Base-by-base conservation (phyloP, 2,888 invertebrate genomes). In the Tachystola acroxantha region DNA sequence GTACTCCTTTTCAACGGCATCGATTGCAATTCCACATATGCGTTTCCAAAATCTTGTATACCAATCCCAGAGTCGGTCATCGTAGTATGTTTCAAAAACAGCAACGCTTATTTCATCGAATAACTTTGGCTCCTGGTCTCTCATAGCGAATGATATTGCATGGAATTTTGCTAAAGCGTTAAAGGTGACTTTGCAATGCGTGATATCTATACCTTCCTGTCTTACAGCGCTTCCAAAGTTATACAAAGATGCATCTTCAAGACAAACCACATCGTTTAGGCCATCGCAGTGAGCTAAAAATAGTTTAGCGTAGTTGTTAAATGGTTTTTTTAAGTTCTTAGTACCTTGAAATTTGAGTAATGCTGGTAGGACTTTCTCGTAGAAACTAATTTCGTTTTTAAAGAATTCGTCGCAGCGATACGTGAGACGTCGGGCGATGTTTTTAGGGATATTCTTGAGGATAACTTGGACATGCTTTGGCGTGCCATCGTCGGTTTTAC, bases 321-420 rank as follows among this genome's bases (percentile, higher is more conserved):
- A 90, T 0, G 90, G 89, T 3, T 88, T 78, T n/a, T 58, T 53
- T 0, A 81, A 7, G 2, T 63, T 56, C 46, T 76, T 84, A 1
- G 48, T 61, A 0, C 71, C 46, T 50, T 87, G 85, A 36, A 88
- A 89, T 25, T 79, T 57, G 0, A 88, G 51, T 39, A 90, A 48
- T 1, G 50, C 70, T 6, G 88, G 87, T 44, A 89, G 68, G 1
- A 88, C 84, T 43, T 68, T 70, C 25, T 76, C 72, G 63, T 93
- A 94, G 61, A 93, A 93, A 34, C 77, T 72, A 0, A 91, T 91
- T 70, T 94, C 93, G 57, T 93, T 93, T 42, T 78, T 76, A 54
- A 93, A 94, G 62, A 93, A 93, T 32, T 91, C 92, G 2, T 79
- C 57, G 25, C 90, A 91, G 38, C 90, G 84, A 50, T 88, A 93